phyloP scores from a whole-genome alignment of 2,797 vertebrate genomes.

The Micrastur ruficollis region DNA sequence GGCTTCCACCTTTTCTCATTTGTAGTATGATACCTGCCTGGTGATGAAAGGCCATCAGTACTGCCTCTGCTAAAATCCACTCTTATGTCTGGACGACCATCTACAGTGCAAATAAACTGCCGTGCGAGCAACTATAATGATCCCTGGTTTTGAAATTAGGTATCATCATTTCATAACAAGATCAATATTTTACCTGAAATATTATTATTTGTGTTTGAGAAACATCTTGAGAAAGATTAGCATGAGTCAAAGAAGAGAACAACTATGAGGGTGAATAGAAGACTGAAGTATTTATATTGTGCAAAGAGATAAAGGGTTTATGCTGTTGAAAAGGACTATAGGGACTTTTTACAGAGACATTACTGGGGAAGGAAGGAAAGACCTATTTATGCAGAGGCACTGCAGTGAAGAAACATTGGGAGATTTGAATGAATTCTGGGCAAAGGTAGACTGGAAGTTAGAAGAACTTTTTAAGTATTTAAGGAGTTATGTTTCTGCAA shows the following conservation, averaged over 20 bases:
- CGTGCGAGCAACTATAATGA: background rate
- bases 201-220: background rate
- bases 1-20: background rate
- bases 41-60: background rate
- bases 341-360: background rate
- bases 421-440: background rate
- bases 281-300: background rate
- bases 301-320: background rate
- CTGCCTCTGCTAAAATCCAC: background rate
- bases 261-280: background rate
- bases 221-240: background rate
- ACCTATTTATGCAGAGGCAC: background rate
- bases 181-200: background rate
- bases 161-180: background rate
- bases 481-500: background rate
- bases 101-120: no score
- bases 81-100: fast-evolving
- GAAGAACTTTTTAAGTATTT: background rate
- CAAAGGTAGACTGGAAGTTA: background rate
- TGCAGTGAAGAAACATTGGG: background rate
- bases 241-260: background rate
- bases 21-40: background rate
- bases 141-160: background rate
- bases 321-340: fast-evolving
- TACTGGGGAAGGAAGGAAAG: background rate